A percentile compares a stretch with the other conserved stretches of the same genome.
phyloP scores from a whole-genome alignment of 2,113 vertebrate genomes.

The Anthoscopus minutus region DNA sequence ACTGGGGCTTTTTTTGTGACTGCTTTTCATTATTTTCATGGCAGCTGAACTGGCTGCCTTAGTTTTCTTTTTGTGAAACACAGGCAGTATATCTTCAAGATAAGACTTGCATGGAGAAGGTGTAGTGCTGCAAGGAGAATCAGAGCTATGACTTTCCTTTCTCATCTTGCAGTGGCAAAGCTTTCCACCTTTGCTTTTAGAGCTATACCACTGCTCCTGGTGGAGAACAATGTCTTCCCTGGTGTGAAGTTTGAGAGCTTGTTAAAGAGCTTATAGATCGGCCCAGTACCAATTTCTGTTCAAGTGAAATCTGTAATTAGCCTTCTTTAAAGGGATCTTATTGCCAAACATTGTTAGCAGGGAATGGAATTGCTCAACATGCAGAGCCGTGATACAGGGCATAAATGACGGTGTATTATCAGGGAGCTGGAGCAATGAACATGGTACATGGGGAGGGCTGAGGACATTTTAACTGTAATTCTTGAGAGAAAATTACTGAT shows the following conservation, averaged over 20 bases:
- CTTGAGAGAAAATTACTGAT: not conserved
- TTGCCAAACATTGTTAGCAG: not conserved
- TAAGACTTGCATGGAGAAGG: not conserved
- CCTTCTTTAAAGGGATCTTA: not conserved
- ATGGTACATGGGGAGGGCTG: not conserved
- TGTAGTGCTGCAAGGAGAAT: not conserved
- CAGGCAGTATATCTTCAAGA: not conserved
- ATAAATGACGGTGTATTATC: not conserved
- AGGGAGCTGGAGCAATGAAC: not conserved
- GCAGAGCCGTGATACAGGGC: not conserved
- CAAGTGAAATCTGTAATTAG: not conserved
- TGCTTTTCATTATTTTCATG: not conserved
- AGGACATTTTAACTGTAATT: not conserved
- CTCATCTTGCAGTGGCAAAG: not conserved
- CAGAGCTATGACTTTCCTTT: not conserved
- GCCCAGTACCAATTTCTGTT: not conserved
- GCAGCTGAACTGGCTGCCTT: not conserved
- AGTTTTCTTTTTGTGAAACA: not conserved
- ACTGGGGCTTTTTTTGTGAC: fast-evolving
- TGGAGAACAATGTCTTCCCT: not conserved
- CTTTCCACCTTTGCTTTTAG: not conserved
- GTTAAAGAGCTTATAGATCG: not conserved
- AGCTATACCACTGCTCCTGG: not conserved
- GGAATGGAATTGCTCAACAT: not conserved
- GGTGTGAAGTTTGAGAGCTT: not conserved